A percentile compares a stretch with the other conserved stretches of the same genome.
phyloP scores from a whole-genome alignment of 2,888 invertebrate species.

The Amblyjoppa proteus region DNA sequence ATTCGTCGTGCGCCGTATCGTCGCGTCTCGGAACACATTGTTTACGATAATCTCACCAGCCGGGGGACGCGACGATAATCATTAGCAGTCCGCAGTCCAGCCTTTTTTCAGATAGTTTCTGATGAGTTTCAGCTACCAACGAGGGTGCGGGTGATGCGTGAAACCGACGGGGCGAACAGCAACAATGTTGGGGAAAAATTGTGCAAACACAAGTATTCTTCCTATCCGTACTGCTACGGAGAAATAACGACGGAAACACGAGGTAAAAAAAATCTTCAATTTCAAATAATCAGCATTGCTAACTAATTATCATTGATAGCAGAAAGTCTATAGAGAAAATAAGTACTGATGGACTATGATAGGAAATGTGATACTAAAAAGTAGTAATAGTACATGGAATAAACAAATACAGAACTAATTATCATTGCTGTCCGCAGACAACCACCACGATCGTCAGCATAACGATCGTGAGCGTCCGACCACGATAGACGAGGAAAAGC shows the following conservation, averaged over 20 bases:
- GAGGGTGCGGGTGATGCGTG: conserved; percentile 91
- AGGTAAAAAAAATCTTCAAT: conserved; percentile 79
- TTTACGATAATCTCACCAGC: not conserved
- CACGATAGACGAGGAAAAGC: conserved; percentile 82
- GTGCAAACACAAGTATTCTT: conserved; percentile 95
- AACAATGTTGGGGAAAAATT: conserved; percentile 88
- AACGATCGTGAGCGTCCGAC: conserved; percentile 80
- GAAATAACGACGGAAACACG: conserved; percentile 92
- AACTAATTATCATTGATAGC: not conserved
- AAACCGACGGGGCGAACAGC: conserved; percentile 87
- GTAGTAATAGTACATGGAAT: too few species aligned
- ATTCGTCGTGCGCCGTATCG: conserved; percentile 54
- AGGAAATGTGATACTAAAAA: too few species aligned
- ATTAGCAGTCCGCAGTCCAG: conserved; percentile 6
- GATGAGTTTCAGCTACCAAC: conserved; percentile 86
- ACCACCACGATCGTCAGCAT: conserved; percentile 81
- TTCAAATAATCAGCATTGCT: not conserved
- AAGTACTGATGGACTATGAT: too few species aligned
- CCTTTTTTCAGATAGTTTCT: conserved; percentile 48
- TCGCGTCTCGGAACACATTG: conserved; percentile 45
- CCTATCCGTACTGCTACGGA: conserved; percentile 94
- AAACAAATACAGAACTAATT: not conserved
- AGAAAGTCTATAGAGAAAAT: too few species aligned
- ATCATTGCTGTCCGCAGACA: conserved; percentile 75
- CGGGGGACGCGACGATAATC: conserved; percentile 56